Conservation (phyloP, 37 sponge, comb jelly and placozoan species). For the Aplysina aerophoba region DNA sequence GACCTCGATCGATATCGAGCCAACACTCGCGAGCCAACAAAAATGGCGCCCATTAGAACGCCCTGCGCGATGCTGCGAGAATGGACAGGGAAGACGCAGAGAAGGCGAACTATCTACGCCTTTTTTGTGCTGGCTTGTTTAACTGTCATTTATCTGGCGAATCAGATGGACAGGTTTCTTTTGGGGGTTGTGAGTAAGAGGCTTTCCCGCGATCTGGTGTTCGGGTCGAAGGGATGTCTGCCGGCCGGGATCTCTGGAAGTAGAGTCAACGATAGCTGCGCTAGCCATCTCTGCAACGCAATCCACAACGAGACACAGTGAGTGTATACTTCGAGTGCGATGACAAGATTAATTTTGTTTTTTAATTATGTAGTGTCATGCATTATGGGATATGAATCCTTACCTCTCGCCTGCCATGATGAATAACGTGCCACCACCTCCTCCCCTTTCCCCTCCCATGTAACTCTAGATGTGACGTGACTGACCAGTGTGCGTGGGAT, state of each 20-base stretch:
- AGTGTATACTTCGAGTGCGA: no score
- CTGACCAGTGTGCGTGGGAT: conserved; percentile 50
- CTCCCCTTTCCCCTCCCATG: neutral
- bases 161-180: conserved; percentile 75
- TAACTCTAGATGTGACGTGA: conserved; percentile 2
- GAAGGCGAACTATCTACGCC: conserved; percentile 21
- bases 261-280: conserved; percentile 8
- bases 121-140: conserved; percentile 67
- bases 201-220: conserved; percentile 51
- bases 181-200: conserved; percentile 46
- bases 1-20: no score
- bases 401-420: neutral
- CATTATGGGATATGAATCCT: no score
- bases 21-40: no score
- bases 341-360: no score
- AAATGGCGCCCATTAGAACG: no score
- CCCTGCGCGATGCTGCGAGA: no score
- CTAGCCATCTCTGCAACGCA: neutral
- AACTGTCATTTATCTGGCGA: conserved; percentile 65
- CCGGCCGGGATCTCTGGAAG: neutral
- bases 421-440: no score
- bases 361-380: no score
- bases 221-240: conserved; percentile 46
- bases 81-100: no score
- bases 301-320: conserved; percentile 28